These are phyloP conservation scores for Gryllus bimaculatus DNA, from an alignment of 1,140 invertebrate genomes.

Conservation along the genomic window DNA sequence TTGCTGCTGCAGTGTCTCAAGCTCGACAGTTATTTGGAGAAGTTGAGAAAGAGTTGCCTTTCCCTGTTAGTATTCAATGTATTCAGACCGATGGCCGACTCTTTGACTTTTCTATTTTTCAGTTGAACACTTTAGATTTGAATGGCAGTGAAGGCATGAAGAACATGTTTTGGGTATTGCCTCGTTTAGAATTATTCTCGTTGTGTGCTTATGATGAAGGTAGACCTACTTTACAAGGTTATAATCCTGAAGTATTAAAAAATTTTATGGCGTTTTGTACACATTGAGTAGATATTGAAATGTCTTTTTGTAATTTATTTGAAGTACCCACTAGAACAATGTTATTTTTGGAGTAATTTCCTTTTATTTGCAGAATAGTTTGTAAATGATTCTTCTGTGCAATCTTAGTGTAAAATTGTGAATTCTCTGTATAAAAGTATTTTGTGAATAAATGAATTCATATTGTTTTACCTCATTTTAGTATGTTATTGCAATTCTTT, in stretches of 20 bases:
- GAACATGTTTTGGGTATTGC: slow-evolving; percentile 70
- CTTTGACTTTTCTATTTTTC: slow-evolving; percentile 72
- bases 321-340: too few species aligned
- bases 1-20: slow-evolving; percentile 55
- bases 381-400: too few species aligned
- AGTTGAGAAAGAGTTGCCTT: slow-evolving; percentile 52
- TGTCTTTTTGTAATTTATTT: too few species aligned
- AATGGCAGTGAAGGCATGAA: slow-evolving; percentile 48
- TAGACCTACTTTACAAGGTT: slow-evolving; percentile 55
- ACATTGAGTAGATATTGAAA: too few species aligned
- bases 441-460: too few species aligned
- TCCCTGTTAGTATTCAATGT: slow-evolving; percentile 72
- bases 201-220: slow-evolving; percentile 51
- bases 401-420: too few species aligned
- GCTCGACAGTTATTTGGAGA: slow-evolving; percentile 62
- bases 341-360: too few species aligned
- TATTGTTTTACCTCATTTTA: too few species aligned
- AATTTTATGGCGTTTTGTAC: slow-evolving; percentile 69
- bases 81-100: slow-evolving; percentile 62
- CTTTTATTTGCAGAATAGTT: too few species aligned
- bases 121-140: slow-evolving; percentile 74
- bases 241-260: slow-evolving; percentile 67
- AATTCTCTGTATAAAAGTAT: too few species aligned
- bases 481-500: too few species aligned
- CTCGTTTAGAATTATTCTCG: slow-evolving; percentile 54